Base-by-base conservation (phyloP, 2,113 vertebrate species). In the Hyla sarda region DNA sequence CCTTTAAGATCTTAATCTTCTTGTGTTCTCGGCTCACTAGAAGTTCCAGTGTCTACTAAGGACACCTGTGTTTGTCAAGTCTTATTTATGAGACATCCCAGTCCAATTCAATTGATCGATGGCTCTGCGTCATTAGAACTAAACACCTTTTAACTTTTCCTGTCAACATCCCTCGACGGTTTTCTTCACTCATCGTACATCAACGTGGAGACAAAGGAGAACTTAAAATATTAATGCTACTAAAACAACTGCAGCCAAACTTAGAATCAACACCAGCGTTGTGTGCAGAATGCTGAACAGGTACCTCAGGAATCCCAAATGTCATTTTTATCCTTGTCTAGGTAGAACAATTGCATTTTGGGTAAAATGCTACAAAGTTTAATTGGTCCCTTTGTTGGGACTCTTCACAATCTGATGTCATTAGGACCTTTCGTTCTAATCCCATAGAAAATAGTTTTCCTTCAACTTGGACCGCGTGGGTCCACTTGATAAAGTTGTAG, bases 191-290 rank as follows among this genome's bases (percentile, higher is more conserved):
- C 56, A 32, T 67, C 48, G 19, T 54, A 69, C 28, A 77, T 52
- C 83, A 65, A 11, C 16, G 77, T 3, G 30, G 58, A 85, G 83
- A 85, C 41, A 77, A 69, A 25, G 72, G 19, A 19, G 34, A 37
- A 30, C 58, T 65, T 76, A 76, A 84, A 76, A 84, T 84, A 84
- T 84, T 85, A 78, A 85, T 84, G 82, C 50, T 25, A 62, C n/a
- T 23, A 65, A 60, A 81, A 80, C 62, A 62, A n/a, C 78, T 65
- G 14, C 78, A 65, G 47, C 37, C 41, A 37, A 81, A 85, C 83
- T 48, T 77, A 85, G 30, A 85, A 37, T 28, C 28, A 75, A 69
- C 54, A 78, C 1, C 10, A 47, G 60, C 6, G 45, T 30, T 37
- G 45, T 30, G 25, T 67, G 17, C 17, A 2, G 34, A 45, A 84